Evolutionary conservation across 2,797 vertebrate genomes (phyloP), one percentile per base, ranked within the genome.

Genomic region (Cyprinella venusta): DNA sequence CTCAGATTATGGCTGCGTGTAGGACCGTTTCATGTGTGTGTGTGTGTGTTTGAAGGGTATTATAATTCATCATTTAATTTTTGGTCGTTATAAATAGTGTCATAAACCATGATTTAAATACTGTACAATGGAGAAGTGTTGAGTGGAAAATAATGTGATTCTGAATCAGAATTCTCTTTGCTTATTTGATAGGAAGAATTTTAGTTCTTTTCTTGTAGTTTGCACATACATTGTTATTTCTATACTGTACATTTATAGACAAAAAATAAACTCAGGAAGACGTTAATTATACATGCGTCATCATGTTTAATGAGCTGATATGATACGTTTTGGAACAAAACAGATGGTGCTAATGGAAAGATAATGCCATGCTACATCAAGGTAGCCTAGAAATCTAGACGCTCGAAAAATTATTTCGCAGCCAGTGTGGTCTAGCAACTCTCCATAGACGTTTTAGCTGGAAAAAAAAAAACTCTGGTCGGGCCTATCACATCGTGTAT

Each of bases 341-440:
- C 10, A 45, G 61, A 13, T 18, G 18, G 69, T 61, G 59, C 52
- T 71, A 71, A 79, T 71, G 68, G 18, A 38, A 65, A n/a, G 38
- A 74, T 80, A 72, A 54, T 10, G 6, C 10, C 19, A 50, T 21
- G 6, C 50, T 45, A 38, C 38, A 7, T 26, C 33, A 71, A 45
- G n/a, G 4, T 52, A 33, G 30, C 30, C 30, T 33, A 33, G 30
- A 33, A 33, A 33, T 33, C 1, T 33, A 33, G 30, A 2, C 2
- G 30, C 30, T 2, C 30, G 2, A 33, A 33, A 33, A 33, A 33
- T 33, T 2, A 33, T 33, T 33, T 33, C 30, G 2, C 30, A 33
- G 30, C 30, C 30, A 33, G 30, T 33, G 30, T 33, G 30, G 30
- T 33, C 30, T 33, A 33, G 30, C 30, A 33, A 33, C 30, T 33